These are phyloP conservation scores for Tipula unca DNA, from an alignment of 2,888 invertebrate genomes.

Conservation along the genomic window DNA sequence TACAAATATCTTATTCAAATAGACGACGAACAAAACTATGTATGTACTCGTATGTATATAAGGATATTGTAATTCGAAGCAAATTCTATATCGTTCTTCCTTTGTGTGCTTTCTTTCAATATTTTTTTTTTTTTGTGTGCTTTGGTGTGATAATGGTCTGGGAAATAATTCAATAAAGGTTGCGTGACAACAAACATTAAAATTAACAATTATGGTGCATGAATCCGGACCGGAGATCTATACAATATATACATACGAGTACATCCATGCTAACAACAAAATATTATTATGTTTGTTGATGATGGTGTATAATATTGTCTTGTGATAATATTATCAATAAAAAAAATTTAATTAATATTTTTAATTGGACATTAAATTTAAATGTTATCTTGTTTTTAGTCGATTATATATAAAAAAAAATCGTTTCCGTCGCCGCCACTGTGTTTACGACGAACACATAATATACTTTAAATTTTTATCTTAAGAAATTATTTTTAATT, in stretches of 20 bases:
- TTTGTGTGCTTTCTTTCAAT: background rate
- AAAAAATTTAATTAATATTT: too few relatives aligned
- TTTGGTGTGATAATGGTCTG: background rate
- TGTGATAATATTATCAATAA: too few relatives aligned
- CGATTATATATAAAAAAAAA: background rate
- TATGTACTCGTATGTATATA: too few relatives aligned
- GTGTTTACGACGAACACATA: background rate
- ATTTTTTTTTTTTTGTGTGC: background rate
- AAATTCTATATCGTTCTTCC: background rate
- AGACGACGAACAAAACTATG: background rate
- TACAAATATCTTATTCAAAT: background rate
- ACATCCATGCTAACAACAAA: too few relatives aligned
- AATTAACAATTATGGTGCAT: background rate
- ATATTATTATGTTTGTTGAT: too few relatives aligned
- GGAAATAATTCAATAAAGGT: background rate
- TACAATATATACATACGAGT: too few relatives aligned
- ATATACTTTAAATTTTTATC: background rate
- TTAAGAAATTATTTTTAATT: background rate
- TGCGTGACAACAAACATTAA: background rate
- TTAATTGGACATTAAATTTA: background rate
- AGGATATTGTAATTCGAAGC: background rate
- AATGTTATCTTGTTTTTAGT: background rate
- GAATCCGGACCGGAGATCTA: too few relatives aligned
- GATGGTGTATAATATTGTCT: too few relatives aligned
- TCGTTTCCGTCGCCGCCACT: background rate